These are phyloP conservation scores for Chelonoidis abingdonii DNA, from an alignment of 2,113 vertebrate genomes.

Conservation along the genomic window DNA sequence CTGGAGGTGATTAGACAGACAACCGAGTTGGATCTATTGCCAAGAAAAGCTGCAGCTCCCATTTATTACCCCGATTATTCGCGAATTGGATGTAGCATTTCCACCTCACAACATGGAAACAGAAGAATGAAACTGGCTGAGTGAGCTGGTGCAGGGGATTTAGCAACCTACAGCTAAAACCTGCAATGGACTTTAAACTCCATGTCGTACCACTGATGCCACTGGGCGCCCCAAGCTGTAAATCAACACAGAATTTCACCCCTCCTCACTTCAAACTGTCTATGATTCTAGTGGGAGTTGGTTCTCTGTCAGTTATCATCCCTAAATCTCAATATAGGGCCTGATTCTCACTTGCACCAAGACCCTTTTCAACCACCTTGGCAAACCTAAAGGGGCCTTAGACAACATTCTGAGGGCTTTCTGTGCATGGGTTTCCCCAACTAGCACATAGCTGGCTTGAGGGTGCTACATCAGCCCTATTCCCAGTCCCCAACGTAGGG, in stretches of 20 bases:
- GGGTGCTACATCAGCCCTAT: not conserved
- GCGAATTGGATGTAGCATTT: conserved; percentile 60
- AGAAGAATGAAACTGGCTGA: conserved; percentile 62
- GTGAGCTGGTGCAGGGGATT: conserved; percentile 18
- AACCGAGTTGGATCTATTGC: conserved; percentile 68
- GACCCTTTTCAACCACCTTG: not conserved
- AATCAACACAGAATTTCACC: not conserved
- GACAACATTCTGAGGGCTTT: not conserved
- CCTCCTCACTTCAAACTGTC: not conserved
- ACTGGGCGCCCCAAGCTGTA: not conserved
- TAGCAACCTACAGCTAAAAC: not conserved
- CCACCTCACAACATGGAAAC: conserved; percentile 64
- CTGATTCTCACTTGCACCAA: not conserved
- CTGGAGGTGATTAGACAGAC: conserved; percentile 71
- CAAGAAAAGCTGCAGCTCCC: conserved; percentile 56
- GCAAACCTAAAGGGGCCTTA: not conserved
- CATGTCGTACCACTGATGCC: not conserved
- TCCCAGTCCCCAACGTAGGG: not conserved
- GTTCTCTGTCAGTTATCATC: not conserved
- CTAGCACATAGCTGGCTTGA: not conserved
- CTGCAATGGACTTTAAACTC: not conserved
- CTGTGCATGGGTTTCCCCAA: not conserved
- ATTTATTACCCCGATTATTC: conserved; percentile 73
- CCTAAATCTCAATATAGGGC: not conserved
- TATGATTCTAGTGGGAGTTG: not conserved